phyloP scores from a whole-genome alignment of 1,140 invertebrate species.

The Brachionus sp. region DNA sequence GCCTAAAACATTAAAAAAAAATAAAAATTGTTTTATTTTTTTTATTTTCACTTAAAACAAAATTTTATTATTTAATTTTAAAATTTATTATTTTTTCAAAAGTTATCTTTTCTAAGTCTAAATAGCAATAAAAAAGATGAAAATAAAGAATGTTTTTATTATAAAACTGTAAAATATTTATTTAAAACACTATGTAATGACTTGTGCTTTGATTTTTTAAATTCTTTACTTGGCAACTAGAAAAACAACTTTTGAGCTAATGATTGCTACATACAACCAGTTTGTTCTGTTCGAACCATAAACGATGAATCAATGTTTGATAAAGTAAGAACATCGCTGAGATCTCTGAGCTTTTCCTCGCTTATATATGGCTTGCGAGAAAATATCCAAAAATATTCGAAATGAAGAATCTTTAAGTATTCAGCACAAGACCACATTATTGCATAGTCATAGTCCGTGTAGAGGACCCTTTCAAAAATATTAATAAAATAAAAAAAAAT shows the following conservation, averaged over 20 bases:
- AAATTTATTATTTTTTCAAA: not conserved
- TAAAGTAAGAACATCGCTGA: not conserved
- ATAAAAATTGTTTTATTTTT: not conserved
- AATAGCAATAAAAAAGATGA: not conserved
- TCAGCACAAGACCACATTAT: slow-evolving; percentile 40
- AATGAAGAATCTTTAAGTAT: slow-evolving; percentile 39
- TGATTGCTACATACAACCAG: slow-evolving; percentile 30
- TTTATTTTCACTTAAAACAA: not conserved
- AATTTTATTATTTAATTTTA: not conserved
- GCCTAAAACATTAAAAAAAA: not conserved
- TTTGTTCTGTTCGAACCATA: slow-evolving; percentile 27
- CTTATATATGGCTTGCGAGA: slow-evolving; percentile 21
- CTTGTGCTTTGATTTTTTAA: not conserved
- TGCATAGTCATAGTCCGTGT: slow-evolving; percentile 31
- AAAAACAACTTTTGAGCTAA: not conserved
- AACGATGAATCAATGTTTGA: slow-evolving; percentile 11
- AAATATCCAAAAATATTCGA: slow-evolving; percentile 44
- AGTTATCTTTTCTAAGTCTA: not conserved
- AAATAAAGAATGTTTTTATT: not conserved
- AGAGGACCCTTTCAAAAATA: slow-evolving; percentile 3
- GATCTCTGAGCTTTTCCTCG: slow-evolving; percentile 33
- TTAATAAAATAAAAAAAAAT: not conserved
- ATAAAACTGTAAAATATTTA: not conserved
- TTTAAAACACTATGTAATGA: not conserved
- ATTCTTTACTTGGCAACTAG: not conserved